These are phyloP conservation scores for Nanger granti DNA, from an alignment of 2,113 vertebrate genomes.

Conservation along the genomic window DNA sequence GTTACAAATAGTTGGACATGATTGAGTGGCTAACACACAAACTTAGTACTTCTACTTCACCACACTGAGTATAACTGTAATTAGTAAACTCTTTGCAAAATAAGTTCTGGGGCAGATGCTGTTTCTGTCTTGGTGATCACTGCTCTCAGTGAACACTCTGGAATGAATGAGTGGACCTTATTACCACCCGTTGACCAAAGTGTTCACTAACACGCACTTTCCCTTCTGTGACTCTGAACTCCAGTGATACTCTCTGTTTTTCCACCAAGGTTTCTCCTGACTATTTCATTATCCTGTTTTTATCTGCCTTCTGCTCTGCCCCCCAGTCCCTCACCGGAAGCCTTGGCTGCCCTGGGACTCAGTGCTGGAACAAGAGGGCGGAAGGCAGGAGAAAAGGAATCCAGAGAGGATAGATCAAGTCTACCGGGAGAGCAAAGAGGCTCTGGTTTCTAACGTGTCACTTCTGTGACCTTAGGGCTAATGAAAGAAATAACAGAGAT, in stretches of 20 bases:
- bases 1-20: neutral
- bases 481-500: neutral
- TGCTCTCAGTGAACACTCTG: neutral
- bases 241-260: neutral
- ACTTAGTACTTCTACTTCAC: neutral
- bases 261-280: neutral
- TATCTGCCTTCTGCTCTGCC: neutral
- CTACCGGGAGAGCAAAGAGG: neutral
- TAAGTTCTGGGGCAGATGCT: neutral
- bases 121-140: neutral
- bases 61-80: too few species aligned
- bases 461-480: neutral
- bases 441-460: neutral
- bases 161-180: neutral
- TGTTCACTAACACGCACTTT: neutral
- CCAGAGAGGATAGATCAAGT: neutral
- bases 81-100: neutral
- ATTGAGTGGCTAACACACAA: neutral
- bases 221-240: neutral
- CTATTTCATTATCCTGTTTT: neutral
- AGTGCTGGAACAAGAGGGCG: neutral
- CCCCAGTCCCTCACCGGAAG: neutral
- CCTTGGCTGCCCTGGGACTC: neutral
- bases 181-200: neutral
- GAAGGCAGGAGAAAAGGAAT: neutral